These are phyloP conservation scores for Graptemys geographica DNA, from an alignment of 2,797 vertebrate species.

Conservation along the genomic window DNA sequence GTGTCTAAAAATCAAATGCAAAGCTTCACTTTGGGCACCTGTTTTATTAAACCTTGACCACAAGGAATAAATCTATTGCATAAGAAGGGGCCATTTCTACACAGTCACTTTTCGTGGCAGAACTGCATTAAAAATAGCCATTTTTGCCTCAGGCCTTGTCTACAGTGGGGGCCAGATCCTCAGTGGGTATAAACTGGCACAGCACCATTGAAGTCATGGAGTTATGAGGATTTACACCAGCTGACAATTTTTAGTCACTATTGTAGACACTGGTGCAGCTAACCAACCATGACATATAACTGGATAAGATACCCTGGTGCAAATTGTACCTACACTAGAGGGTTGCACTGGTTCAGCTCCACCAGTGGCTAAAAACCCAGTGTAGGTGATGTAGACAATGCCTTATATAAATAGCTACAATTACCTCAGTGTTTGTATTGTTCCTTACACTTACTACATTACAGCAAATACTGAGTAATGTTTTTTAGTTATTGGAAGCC, in stretches of 20 bases:
- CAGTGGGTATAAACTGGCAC: not conserved
- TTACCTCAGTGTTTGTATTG: not conserved
- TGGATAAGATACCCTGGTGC: not conserved
- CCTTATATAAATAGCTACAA: not conserved
- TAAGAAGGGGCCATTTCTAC: not conserved
- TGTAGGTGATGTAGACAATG: not conserved
- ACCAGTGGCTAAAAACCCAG: not conserved
- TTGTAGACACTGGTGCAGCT: not conserved
- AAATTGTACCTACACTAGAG: not conserved
- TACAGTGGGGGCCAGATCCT: not conserved
- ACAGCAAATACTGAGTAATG: not conserved
- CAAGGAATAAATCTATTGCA: not conserved
- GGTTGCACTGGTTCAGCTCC: not conserved
- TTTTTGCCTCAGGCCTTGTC: not conserved
- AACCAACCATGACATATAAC: not conserved
- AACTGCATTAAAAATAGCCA: not conserved
- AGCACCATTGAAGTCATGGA: not conserved
- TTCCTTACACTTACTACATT: not conserved
- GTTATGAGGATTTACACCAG: not conserved
- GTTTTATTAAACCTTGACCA: not conserved
- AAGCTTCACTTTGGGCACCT: not conserved
- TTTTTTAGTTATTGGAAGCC: not conserved
- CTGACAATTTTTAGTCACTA: not conserved
- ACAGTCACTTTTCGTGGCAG: rapidly evolving
- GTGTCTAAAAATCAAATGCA: not conserved